These are phyloP conservation scores for Prietella phreatophila DNA, from an alignment of 2,113 vertebrate genomes.

Conservation along the genomic window DNA sequence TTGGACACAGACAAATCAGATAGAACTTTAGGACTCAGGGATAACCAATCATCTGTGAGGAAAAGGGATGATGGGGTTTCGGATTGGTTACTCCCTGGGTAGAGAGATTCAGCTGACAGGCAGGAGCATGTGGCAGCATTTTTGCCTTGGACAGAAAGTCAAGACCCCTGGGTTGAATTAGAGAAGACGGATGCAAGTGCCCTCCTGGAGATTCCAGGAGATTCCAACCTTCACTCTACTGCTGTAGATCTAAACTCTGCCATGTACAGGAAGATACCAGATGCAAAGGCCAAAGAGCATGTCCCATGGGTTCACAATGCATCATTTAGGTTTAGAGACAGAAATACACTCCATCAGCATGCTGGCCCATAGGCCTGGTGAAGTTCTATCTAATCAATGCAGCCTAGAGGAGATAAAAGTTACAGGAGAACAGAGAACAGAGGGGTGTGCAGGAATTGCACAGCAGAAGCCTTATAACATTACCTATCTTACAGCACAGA, in stretches of 20 bases:
- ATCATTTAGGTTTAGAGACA: slow-evolving; percentile 18
- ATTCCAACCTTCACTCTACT: slow-evolving; percentile 50
- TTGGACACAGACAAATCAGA: slow-evolving; percentile 38
- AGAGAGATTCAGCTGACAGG: slow-evolving; percentile 52
- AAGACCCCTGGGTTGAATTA: slow-evolving; percentile 18
- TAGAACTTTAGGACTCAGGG: slow-evolving; percentile 8
- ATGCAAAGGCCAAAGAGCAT: slow-evolving; percentile 42
- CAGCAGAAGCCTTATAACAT: slow-evolving; percentile 47
- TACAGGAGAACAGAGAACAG: slow-evolving; percentile 34
- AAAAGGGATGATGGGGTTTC: slow-evolving; percentile 50
- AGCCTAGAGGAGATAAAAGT: slow-evolving; percentile 32
- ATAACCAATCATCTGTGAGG: slow-evolving; percentile 30
- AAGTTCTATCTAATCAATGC: slow-evolving; percentile 31
- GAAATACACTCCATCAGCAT: slow-evolving; percentile 8
- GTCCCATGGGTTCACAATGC: background rate
- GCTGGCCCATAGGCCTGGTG: background rate
- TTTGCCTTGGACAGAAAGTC: slow-evolving; percentile 61
- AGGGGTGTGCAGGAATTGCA: slow-evolving; percentile 40
- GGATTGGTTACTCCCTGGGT: slow-evolving; percentile 50
- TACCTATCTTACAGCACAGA: slow-evolving; percentile 65
- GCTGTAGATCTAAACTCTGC: slow-evolving; percentile 59
- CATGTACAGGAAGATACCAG: slow-evolving; percentile 61
- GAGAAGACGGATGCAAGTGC: slow-evolving; percentile 30
- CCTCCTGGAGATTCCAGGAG: slow-evolving; percentile 14
- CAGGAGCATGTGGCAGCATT: slow-evolving; percentile 64